phyloP scores from a whole-genome alignment of 1,140 invertebrate genomes.

The Drosophila sulfurigaster region DNA sequence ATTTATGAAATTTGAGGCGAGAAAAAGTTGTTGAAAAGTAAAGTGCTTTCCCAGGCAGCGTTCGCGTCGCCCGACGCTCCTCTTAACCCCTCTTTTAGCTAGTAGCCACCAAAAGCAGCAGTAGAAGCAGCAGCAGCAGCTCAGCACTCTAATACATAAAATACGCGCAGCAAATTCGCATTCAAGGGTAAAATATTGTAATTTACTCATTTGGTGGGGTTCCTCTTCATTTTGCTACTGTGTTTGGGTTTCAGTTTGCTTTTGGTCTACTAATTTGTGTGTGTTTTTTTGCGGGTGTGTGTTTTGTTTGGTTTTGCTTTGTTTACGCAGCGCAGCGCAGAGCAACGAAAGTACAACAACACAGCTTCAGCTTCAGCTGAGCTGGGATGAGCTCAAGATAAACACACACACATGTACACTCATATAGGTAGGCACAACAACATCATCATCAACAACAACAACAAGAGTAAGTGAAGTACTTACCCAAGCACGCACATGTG shows the following conservation, averaged over 20 bases:
- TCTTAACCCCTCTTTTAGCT: background rate
- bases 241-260: conserved; percentile 21
- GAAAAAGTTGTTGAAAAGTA: conserved; percentile 64
- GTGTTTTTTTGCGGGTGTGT: conserved; percentile 21
- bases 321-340: conserved; percentile 55
- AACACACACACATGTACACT: conserved; percentile 13
- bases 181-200: conserved; percentile 80
- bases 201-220: conserved; percentile 61
- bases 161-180: conserved; percentile 45
- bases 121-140: too few species aligned
- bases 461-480: conserved; percentile 9
- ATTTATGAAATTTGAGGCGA: conserved; percentile 42
- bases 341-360: background rate
- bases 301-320: conserved; percentile 47
- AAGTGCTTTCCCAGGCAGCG: conserved; percentile 31
- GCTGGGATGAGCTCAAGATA: conserved; percentile 55
- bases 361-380: conserved; percentile 51
- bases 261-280: conserved; percentile 53
- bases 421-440: conserved; percentile 23
- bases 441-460: conserved; percentile 8
- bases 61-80: background rate
- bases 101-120: too few species aligned
- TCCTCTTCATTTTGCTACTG: conserved; percentile 22
- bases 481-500: conserved; percentile 37
- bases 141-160: conserved; percentile 9